Base-by-base conservation (phyloP, 2,113 vertebrate genomes). In the Piprites chloris region DNA sequence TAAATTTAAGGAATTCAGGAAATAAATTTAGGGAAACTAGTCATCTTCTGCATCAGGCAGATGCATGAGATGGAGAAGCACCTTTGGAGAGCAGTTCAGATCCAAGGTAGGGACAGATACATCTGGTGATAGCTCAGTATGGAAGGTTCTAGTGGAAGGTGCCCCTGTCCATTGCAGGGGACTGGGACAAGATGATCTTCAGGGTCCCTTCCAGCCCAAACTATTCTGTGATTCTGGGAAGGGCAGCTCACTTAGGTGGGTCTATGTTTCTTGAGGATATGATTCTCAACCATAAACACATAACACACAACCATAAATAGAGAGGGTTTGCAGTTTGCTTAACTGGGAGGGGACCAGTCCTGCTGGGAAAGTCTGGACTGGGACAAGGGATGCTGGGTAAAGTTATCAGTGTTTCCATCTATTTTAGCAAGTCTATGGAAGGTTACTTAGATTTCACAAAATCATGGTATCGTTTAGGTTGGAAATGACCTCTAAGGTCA, bases 321-420 rank as follows among this genome's bases (percentile, higher is more conserved):
- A 17, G 9, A 26, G 17, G 14, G 44, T 9, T 9, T 44, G 46
- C 32, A 50, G n/a, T 1, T 6, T 2, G 33, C 9, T n/a, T 32
- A 19, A n/a, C 24, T 9, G 27, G 32, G 27, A 83, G 14, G 23
- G 17, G 4, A 72, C 28, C 17, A 10, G 26, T 8, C 23, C 27
- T 66, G 61, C 19, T 26, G 28, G 58, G 50, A 11, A 53, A 55
- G 5, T 10, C 30, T 42, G 30, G 78, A 46, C 15, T 52, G 37
- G 42, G 47, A 35, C 37, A 67, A 20, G 65, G 39, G 41, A 27
- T 15, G 21, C 8, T 8, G 30, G 33, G 6, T 8, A 44, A 14
- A 62, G 59, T 20, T 21, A 37, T 6, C 47, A 46, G 21, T 3
- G 0, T 63, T 27, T 35, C 12, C 12, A 1, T 5, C 1, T 0